phyloP scores from a whole-genome alignment of 2,888 invertebrate species.

The Parnassius smintheus region DNA sequence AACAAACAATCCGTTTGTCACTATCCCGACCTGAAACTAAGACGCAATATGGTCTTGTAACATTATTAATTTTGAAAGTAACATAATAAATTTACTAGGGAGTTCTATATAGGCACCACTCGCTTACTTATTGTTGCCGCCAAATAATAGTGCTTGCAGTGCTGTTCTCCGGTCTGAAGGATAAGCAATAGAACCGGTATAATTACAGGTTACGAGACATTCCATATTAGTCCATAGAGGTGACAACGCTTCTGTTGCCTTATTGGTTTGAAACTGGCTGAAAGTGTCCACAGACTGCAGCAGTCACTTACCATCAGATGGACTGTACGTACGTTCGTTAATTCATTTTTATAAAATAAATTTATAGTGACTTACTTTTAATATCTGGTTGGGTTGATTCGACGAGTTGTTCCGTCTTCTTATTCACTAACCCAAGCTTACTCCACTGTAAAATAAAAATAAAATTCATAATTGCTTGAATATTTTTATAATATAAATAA shows the following conservation, averaged over 20 bases:
- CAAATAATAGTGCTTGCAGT: too few species aligned
- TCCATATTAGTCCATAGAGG: too few species aligned
- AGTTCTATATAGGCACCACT: too few species aligned
- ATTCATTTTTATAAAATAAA: not conserved
- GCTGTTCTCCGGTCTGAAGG: too few species aligned
- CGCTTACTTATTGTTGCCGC: too few species aligned
- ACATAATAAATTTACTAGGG: too few species aligned
- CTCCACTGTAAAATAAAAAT: conserved; percentile 35
- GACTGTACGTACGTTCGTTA: not conserved
- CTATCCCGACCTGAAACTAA: conserved; percentile 54
- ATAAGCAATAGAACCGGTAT: too few species aligned
- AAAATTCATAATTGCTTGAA: not conserved
- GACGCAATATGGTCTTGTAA: not conserved
- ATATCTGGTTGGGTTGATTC: conserved; percentile 42
- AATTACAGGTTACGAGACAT: too few species aligned
- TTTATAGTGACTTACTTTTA: conserved; percentile 46
- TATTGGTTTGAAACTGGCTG: not conserved
- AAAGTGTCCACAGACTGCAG: not conserved
- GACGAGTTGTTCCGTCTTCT: conserved; percentile 44
- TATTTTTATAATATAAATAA: too few species aligned
- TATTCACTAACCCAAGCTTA: conserved; percentile 25
- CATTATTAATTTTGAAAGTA: too few species aligned
- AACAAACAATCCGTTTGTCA: conserved; percentile 86
- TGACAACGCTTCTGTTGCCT: too few species aligned
- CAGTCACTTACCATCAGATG: too few species aligned